These are phyloP conservation scores for Neosalanx taihuensis DNA, from an alignment of 2,797 vertebrate genomes.

Conservation along the genomic window DNA sequence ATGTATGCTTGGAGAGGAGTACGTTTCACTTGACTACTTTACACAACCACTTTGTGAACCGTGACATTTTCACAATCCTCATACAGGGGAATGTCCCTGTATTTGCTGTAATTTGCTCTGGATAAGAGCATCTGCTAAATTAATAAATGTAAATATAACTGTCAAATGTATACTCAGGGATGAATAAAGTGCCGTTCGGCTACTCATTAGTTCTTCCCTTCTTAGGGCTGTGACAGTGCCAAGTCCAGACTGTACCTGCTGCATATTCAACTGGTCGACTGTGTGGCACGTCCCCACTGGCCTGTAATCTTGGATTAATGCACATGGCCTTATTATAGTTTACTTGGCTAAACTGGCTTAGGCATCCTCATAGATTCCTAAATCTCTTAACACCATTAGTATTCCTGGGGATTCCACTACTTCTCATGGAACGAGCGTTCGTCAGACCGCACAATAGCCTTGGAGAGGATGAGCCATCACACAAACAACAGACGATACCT, in stretches of 20 bases:
- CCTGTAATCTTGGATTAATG: slow-evolving; percentile 26
- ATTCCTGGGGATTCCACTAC: background rate
- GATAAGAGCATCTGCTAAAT: no score
- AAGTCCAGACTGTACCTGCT: background rate
- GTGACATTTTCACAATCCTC: background rate
- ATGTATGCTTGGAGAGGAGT: background rate
- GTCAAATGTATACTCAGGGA: no score
- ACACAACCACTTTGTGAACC: background rate
- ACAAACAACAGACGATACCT: slow-evolving; percentile 9
- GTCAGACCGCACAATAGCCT: background rate
- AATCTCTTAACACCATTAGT: slow-evolving; percentile 31
- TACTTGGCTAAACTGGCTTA: slow-evolving; percentile 28
- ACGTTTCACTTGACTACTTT: background rate
- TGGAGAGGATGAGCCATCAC: background rate
- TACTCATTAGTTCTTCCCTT: background rate
- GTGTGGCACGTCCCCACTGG: background rate
- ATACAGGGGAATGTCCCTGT: no score
- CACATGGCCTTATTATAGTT: slow-evolving; percentile 19
- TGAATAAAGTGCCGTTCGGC: no score
- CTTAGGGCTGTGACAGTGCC: slow-evolving; percentile 12
- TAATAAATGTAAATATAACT: no score
- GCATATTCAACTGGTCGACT: background rate
- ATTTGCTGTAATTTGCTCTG: no score
- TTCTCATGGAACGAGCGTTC: background rate
- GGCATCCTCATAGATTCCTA: slow-evolving; percentile 9